Conservation (phyloP, 1,140 invertebrate genomes). For the Zaprionus nigranus region DNA sequence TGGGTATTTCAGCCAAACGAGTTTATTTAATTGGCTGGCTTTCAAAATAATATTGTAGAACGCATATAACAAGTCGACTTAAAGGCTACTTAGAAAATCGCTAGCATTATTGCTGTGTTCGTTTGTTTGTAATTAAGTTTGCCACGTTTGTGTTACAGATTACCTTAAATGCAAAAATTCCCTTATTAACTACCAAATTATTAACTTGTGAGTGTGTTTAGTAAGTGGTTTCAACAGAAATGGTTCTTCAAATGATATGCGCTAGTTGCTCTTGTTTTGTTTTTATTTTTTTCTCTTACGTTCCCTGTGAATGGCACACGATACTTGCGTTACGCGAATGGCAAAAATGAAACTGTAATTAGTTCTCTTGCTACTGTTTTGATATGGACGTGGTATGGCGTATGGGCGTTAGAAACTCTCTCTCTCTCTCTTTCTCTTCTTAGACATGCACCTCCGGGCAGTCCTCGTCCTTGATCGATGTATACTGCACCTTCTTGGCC, state of each 20-base stretch:
- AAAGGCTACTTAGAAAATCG: constrained; percentile 69
- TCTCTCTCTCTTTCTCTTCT: not conserved
- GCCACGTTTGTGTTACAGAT: constrained; percentile 42
- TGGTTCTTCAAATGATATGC: constrained; percentile 46
- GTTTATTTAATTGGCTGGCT: constrained; percentile 28
- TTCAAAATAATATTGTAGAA: constrained; percentile 54
- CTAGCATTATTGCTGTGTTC: constrained; percentile 63
- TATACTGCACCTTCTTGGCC: constrained; percentile 90
- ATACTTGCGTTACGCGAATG: constrained; percentile 69
- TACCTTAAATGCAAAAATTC: constrained; percentile 75
- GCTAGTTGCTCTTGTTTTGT: constrained; percentile 10
- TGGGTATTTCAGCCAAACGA: constrained; percentile 6
- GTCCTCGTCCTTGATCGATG: constrained; percentile 87
- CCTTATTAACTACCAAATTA: constrained; percentile 76
- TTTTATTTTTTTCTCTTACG: constrained; percentile 15
- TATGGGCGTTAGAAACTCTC: constrained; percentile 6
- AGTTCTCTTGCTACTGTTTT: constrained; percentile 19
- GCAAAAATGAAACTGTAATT: constrained; percentile 57
- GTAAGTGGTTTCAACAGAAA: constrained; percentile 33
- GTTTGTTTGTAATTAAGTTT: constrained; percentile 46
- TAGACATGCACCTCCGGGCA: constrained; percentile 84
- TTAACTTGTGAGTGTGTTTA: constrained; percentile 38
- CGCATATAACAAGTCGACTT: constrained; percentile 64
- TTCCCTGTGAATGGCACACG: constrained; percentile 71
- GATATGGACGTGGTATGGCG: constrained; percentile 23